Percentiles rank a stretch among this genome's conserved stretches.
These are phyloP conservation scores for Xestoiulus laeticollis DNA, from an alignment of 2,888 invertebrate genomes.

Conservation along the genomic window DNA sequence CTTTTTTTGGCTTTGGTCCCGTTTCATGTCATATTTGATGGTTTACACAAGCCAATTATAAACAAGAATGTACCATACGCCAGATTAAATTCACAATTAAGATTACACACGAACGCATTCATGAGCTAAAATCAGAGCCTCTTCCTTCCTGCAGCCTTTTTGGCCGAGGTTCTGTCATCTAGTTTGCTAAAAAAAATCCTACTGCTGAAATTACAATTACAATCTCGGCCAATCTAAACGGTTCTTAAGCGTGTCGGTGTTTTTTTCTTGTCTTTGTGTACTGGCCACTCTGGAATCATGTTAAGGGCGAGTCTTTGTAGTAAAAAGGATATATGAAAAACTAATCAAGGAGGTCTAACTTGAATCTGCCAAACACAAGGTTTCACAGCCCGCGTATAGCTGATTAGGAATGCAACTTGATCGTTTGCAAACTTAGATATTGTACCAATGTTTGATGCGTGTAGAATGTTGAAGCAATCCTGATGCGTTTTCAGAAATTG, in stretches of 20 bases:
- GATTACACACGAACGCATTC: conserved; percentile 29
- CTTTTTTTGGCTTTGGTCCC: neutral
- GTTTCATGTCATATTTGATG: conserved; percentile 34
- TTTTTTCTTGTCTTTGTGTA: neutral
- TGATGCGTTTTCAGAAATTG: neutral
- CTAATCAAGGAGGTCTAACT: too few relatives aligned
- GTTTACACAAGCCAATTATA: conserved; percentile 34
- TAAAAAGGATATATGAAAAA: too few relatives aligned
- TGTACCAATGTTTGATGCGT: too few relatives aligned
- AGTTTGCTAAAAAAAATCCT: neutral
- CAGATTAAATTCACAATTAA: conserved; percentile 35
- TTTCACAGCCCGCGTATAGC: too few relatives aligned
- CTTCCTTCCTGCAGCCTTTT: neutral
- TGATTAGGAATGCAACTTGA: too few relatives aligned
- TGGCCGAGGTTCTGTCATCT: neutral
- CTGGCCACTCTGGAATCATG: too few relatives aligned
- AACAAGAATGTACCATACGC: conserved; percentile 29
- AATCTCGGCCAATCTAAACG: neutral
- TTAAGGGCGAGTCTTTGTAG: too few relatives aligned
- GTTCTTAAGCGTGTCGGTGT: neutral
- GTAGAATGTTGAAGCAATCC: neutral
- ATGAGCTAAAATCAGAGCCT: conserved; percentile 29
- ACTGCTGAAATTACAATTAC: neutral
- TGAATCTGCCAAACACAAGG: too few relatives aligned
- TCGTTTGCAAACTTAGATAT: too few relatives aligned